phyloP scores from a whole-genome alignment of 2,888 invertebrate genomes.

The Patella depressa region DNA sequence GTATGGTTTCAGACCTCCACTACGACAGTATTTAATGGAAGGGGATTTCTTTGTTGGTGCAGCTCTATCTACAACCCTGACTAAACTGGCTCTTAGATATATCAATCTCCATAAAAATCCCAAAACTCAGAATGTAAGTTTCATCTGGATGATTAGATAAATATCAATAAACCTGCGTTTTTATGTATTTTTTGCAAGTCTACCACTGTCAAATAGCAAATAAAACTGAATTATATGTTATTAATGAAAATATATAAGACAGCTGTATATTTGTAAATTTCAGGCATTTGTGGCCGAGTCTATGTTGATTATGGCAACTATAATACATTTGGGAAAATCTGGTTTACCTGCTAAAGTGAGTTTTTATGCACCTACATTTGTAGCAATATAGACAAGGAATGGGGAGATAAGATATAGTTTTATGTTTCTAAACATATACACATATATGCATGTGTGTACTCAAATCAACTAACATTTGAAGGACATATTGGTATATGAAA shows the following conservation, averaged over 20 bases:
- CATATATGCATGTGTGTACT: too few species aligned
- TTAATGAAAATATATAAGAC: too few species aligned
- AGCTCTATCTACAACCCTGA: slow-evolving; percentile 89
- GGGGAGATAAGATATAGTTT: too few species aligned
- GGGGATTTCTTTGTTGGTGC: slow-evolving; percentile 98
- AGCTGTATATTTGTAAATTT: slow-evolving; percentile 25
- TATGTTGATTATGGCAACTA: slow-evolving; percentile 85
- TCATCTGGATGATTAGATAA: neutral
- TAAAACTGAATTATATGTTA: too few species aligned
- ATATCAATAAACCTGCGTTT: too few species aligned
- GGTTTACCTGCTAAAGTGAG: slow-evolving; percentile 72
- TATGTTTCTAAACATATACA: too few species aligned
- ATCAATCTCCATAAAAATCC: slow-evolving; percentile 69
- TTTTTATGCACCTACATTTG: neutral
- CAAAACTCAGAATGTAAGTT: slow-evolving; percentile 71
- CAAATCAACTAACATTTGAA: too few species aligned
- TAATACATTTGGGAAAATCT: slow-evolving; percentile 88
- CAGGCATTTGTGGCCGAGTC: slow-evolving; percentile 79
- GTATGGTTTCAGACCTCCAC: slow-evolving; percentile 77
- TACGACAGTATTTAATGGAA: slow-evolving; percentile 89
- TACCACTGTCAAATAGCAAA: too few species aligned
- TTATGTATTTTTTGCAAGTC: too few species aligned
- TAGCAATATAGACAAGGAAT: too few species aligned
- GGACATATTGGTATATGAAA: too few species aligned
- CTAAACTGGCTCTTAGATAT: slow-evolving; percentile 88